Base-by-base conservation (phyloP, 2,113 vertebrate species). In the Stercorarius parasiticus region DNA sequence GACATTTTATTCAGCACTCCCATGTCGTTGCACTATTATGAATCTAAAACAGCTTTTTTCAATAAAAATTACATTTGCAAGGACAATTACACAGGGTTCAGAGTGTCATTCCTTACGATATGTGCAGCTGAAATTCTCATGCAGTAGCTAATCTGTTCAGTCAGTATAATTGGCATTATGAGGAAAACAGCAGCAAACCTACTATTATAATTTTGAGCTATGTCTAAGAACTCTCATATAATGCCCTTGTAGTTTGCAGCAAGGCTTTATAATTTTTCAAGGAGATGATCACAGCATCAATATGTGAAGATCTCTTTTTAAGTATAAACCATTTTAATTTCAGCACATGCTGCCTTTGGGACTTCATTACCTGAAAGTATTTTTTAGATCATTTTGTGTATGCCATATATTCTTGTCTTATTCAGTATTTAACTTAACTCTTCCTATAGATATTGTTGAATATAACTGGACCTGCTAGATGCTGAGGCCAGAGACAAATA, bases 1-100 rank as follows among this genome's bases (percentile, higher is more conserved):
- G 88, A 77, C 38, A 30, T 97, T 97, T 97, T 96, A 92, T 94
- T 98, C 96, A 96, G 80, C 29, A 42, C 64, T 94, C 45, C 52
- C 52, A 32, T 13, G 1, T 88, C 11, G 1, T 93, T 79, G 53
- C 61, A 71, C 30, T 72, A 55, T 67, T 79, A 59, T 16, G 9
- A 85, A 85, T 83, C 88, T 76, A 93, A 84, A 90, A 93, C 73
- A 82, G 61, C 62, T 86, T 66, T 95, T 88, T 92, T 65, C 66
- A 79, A n/a, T 76, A 91, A 95, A 82, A 67, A 70, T 15, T 83
- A 15, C 52, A 47, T 95, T 67, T 94, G 25, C 42, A 61, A 5
- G 92, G 42, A 42, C 76, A 95, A 40, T 86, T 82, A 52, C 15
- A 65, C 38, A 86, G 81, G 22, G 81, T 88, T 58, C 69, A 92